phyloP scores from a whole-genome alignment of 2,888 invertebrate genomes.

The Antitype chi region DNA sequence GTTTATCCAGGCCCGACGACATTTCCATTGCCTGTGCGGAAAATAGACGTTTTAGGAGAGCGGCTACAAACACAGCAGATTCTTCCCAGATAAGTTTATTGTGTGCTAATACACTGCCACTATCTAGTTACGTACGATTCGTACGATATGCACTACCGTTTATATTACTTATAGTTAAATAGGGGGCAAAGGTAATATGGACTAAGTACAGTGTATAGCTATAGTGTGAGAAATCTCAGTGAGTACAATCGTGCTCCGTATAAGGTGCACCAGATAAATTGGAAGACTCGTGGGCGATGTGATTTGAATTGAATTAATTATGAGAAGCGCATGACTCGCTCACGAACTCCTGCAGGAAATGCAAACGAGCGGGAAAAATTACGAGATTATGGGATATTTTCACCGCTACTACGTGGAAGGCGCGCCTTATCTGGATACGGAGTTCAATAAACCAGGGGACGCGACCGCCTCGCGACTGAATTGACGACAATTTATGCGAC shows the following conservation, averaged over 20 bases:
- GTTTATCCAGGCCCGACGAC: conserved; percentile 83
- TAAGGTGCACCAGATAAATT: conserved; percentile 83
- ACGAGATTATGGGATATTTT: conserved; percentile 82
- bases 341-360: conserved; percentile 84
- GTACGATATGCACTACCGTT: conserved; percentile 65
- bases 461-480: conserved; percentile 81
- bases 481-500: conserved; percentile 87
- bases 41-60: conserved; percentile 87
- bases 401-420: conserved; percentile 75
- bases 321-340: conserved; percentile 79
- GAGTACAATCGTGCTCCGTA: conserved; percentile 77
- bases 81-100: conserved; percentile 84
- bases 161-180: conserved; percentile 65
- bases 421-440: conserved; percentile 82
- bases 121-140: conserved; percentile 73
- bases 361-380: conserved; percentile 82
- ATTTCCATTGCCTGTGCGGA: conserved; percentile 86
- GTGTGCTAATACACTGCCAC: conserved; percentile 85
- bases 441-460: conserved; percentile 87
- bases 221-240: conserved; percentile 73
- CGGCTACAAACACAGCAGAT: conserved; percentile 80
- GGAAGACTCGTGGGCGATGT: conserved; percentile 85
- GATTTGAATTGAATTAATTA: conserved; percentile 89
- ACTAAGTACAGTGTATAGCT: conserved; percentile 62
- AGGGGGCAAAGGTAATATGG: conserved; percentile 63